Conservation (phyloP, 2,113 vertebrate species). For the Poicephalus meyeri region DNA sequence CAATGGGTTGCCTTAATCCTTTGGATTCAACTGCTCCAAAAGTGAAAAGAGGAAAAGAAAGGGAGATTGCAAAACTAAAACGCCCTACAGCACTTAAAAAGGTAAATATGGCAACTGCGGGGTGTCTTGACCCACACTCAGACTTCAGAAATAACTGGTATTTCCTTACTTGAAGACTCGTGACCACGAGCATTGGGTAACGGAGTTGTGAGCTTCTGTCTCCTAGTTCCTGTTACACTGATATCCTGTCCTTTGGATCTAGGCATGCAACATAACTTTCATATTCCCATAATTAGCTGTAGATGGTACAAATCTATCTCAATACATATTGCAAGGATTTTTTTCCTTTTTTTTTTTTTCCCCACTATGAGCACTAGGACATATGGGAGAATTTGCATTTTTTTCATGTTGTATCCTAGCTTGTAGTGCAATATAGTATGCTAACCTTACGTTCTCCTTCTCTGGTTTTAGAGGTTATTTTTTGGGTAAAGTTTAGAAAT, state of each 20-base stretch:
- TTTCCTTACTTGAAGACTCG: neutral
- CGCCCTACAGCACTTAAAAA: slow-evolving; percentile 97
- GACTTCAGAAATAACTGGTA: neutral
- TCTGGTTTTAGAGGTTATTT: neutral
- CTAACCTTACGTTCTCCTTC: neutral
- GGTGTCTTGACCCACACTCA: neutral
- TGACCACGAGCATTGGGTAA: neutral
- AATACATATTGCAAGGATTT: neutral
- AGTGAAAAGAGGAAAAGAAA: slow-evolving; percentile 93
- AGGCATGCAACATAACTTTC: neutral
- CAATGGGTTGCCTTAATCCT: slow-evolving; percentile 84
- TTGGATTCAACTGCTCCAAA: slow-evolving; percentile 91
- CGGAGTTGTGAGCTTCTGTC: neutral
- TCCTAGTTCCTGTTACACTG: neutral
- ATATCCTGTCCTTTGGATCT: neutral
- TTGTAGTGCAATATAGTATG: neutral
- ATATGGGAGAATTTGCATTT: neutral
- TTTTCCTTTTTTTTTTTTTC: neutral
- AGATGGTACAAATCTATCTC: neutral
- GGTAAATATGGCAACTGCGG: slow-evolving; percentile 61
- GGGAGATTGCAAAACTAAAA: slow-evolving; percentile 94
- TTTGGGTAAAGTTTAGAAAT: neutral
- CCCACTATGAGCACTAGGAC: neutral
- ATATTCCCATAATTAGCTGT: fast-evolving
- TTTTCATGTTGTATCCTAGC: neutral